phyloP scores from a whole-genome alignment of 2,797 vertebrate genomes.

The Melanogrammus aeglefinus region DNA sequence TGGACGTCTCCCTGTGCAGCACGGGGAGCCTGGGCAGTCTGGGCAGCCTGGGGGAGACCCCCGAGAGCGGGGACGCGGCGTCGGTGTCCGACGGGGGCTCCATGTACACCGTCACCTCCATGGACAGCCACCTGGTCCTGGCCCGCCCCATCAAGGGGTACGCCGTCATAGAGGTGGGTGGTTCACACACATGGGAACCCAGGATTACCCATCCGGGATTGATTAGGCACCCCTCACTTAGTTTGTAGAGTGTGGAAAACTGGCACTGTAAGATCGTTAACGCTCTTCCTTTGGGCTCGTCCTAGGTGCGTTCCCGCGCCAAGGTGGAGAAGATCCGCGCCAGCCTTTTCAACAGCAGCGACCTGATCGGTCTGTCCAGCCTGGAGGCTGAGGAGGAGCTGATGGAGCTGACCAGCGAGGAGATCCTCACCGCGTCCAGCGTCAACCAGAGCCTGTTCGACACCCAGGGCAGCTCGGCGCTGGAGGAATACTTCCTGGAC shows the following conservation, averaged over 20 bases:
- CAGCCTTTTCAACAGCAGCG: slow-evolving; percentile 96
- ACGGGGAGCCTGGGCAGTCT: slow-evolving; percentile 93
- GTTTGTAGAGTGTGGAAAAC: neutral
- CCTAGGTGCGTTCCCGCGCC: slow-evolving; percentile 89
- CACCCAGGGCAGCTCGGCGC: slow-evolving; percentile 92
- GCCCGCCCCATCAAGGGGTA: slow-evolving; percentile 92
- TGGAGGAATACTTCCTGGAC: slow-evolving; percentile 95
- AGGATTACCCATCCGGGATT: neutral
- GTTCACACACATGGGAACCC: neutral
- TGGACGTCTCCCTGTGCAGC: slow-evolving; percentile 93
- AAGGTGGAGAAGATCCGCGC: slow-evolving; percentile 98
- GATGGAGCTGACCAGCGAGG: slow-evolving; percentile 97
- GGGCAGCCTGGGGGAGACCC: slow-evolving; percentile 87
- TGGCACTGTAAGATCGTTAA: neutral
- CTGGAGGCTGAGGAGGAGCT: slow-evolving; percentile 95
- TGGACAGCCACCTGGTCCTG: slow-evolving; percentile 80
- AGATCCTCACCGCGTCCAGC: slow-evolving; percentile 95
- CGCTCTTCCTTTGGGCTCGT: slow-evolving; percentile 3
- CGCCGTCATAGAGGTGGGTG: slow-evolving; percentile 92
- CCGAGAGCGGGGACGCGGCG: slow-evolving; percentile 82
- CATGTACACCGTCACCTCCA: slow-evolving; percentile 85
- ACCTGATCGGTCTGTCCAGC: slow-evolving; percentile 94
- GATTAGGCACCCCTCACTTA: neutral
- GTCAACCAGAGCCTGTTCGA: slow-evolving; percentile 98
- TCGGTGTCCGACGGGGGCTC: slow-evolving; percentile 86